Percentiles rank a stretch among this genome's conserved stretches.
These are phyloP conservation scores for Yasuhikotakia modesta DNA, from an alignment of 2,797 vertebrate species.

Conservation along the genomic window DNA sequence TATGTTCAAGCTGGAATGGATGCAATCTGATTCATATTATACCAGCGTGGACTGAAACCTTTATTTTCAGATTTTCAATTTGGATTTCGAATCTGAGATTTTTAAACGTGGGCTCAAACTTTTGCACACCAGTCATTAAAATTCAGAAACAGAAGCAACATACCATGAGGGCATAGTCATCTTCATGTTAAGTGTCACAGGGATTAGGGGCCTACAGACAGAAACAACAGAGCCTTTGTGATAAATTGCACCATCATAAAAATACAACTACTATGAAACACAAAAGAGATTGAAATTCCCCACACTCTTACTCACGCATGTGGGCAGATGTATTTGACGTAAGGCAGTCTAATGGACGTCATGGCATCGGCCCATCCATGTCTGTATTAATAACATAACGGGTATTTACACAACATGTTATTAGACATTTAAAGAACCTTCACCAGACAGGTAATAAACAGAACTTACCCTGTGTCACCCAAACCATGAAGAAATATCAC, in stretches of 20 bases:
- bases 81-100: no score
- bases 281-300: neutral
- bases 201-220: conserved; percentile 84
- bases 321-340: conserved; percentile 96
- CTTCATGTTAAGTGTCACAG: conserved; percentile 95
- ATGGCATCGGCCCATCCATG: conserved; percentile 93
- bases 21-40: neutral
- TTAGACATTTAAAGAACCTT: neutral
- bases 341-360: conserved; percentile 86
- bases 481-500: conserved; percentile 98
- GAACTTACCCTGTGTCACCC: conserved; percentile 94
- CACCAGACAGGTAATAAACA: conserved; percentile 6
- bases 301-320: conserved; percentile 84
- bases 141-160: neutral
- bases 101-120: no score
- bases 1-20: neutral
- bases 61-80: no score
- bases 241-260: neutral
- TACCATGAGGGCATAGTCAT: conserved; percentile 93
- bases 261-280: neutral
- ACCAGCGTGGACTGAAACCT: no score
- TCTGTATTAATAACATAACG: conserved; percentile 71
- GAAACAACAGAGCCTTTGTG: neutral
- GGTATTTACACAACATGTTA: conserved; percentile 14
- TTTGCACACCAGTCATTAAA: neutral